These are phyloP conservation scores for Erynnis tages DNA, from an alignment of 2,888 invertebrate genomes.

Conservation along the genomic window DNA sequence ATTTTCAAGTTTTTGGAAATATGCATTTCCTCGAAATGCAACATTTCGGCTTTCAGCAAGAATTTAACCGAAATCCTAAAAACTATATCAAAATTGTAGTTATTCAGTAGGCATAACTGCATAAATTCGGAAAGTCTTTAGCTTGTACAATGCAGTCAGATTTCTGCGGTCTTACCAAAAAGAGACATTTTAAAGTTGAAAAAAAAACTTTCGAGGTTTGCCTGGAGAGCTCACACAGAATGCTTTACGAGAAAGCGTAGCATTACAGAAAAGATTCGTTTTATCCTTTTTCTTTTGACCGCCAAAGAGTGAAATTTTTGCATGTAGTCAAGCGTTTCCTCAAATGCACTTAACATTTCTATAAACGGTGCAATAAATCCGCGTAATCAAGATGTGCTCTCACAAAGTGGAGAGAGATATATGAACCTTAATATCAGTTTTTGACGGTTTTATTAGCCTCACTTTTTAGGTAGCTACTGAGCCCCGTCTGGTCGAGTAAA, in stretches of 20 bases:
- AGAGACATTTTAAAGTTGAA: slow-evolving; percentile 7
- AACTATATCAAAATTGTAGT: too few species aligned
- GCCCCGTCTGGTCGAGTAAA: too few species aligned
- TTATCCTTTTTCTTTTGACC: slow-evolving; percentile 1
- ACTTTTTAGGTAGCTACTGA: too few species aligned
- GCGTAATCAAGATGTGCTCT: neutral
- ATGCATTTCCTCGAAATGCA: too few species aligned
- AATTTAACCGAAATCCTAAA: too few species aligned
- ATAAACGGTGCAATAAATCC: neutral
- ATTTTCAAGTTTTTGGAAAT: too few species aligned
- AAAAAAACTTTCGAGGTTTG: slow-evolving; percentile 7
- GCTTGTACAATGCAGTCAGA: slow-evolving; percentile 9
- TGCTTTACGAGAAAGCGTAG: slow-evolving; percentile 6
- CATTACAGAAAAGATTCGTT: neutral
- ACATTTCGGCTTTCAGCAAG: too few species aligned
- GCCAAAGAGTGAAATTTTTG: neutral
- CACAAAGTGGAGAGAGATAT: neutral
- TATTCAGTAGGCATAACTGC: too few species aligned
- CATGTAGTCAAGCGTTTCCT: neutral
- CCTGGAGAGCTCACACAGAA: neutral
- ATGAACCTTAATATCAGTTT: too few species aligned
- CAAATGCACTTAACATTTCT: neutral
- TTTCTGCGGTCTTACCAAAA: slow-evolving; percentile 5
- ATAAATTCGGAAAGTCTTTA: neutral
- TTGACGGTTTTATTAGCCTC: too few species aligned